Evolutionary conservation across 1,140 invertebrate genomes (phyloP).

Genomic region (Cyphomyrmex costatus): DNA sequence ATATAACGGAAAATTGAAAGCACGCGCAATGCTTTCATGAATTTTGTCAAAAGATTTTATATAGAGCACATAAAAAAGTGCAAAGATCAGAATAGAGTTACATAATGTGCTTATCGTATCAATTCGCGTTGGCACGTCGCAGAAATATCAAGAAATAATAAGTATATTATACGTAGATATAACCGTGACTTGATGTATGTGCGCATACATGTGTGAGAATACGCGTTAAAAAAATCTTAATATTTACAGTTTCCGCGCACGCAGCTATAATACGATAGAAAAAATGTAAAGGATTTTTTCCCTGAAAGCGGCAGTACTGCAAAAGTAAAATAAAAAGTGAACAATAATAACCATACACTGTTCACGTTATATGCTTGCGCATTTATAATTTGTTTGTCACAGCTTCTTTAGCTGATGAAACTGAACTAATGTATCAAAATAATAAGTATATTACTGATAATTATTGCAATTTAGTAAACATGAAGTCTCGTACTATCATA

Average conservation of each 20-base stretch:
- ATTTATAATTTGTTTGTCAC: background rate
- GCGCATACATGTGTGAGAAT: slow-evolving; percentile 57
- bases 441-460: background rate
- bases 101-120: slow-evolving; percentile 69
- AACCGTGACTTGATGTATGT: slow-evolving; percentile 47
- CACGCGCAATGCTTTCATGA: slow-evolving; percentile 8
- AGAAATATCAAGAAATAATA: slow-evolving; percentile 67
- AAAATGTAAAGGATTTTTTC: slow-evolving; percentile 60
- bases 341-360: slow-evolving; percentile 4
- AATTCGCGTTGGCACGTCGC: slow-evolving; percentile 48
- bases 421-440: background rate
- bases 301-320: slow-evolving; percentile 10
- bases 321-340: slow-evolving; percentile 24
- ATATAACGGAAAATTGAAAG: slow-evolving; percentile 9
- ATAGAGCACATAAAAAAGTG: slow-evolving; percentile 31
- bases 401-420: background rate
- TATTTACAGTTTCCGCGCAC: slow-evolving; percentile 29
- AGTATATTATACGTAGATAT: background rate
- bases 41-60: slow-evolving; percentile 33
- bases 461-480: background rate
- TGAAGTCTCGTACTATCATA: background rate
- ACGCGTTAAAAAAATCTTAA: slow-evolving; percentile 48
- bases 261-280: slow-evolving; percentile 59
- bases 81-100: slow-evolving; percentile 45
- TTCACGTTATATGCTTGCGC: background rate